Evolutionary conservation across 2,113 vertebrate genomes (phyloP).

Genomic region (Brachionichthys hirsutus): DNA sequence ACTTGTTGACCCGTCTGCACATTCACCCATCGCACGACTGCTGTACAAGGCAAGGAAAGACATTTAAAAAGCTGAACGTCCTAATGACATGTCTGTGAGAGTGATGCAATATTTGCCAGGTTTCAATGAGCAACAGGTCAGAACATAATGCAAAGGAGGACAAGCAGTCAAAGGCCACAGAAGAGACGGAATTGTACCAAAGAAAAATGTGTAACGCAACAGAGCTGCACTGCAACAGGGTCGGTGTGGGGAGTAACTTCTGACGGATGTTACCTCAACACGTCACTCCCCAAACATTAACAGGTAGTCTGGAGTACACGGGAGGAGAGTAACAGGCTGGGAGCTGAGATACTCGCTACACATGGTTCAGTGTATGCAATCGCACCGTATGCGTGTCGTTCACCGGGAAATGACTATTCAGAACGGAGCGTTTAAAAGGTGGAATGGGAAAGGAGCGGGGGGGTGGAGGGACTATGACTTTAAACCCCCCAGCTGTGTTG

Average conservation of each 20-base stretch:
- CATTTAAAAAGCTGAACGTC: background rate
- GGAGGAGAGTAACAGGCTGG: constrained; percentile 5
- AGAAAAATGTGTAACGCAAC: too few relatives aligned
- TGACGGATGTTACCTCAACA: constrained; percentile 49
- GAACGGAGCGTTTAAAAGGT: constrained; percentile 24
- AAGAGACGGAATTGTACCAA: too few relatives aligned
- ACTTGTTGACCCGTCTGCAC: constrained; percentile 18
- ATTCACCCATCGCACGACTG: constrained; percentile 37
- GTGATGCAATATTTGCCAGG: too few relatives aligned
- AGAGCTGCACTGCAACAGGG: too few relatives aligned
- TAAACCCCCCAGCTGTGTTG: constrained; percentile 38
- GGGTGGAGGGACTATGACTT: constrained; percentile 16
- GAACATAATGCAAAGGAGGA: too few relatives aligned
- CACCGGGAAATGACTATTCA: constrained; percentile 32
- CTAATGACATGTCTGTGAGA: background rate
- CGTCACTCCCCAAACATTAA: constrained; percentile 18
- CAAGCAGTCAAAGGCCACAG: too few relatives aligned
- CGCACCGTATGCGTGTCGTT: constrained; percentile 3
- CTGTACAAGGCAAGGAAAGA: constrained; percentile 7
- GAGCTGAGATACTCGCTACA: background rate
- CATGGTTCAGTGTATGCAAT: constrained; percentile 4
- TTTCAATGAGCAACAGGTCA: too few relatives aligned
- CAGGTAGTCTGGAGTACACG: constrained; percentile 16
- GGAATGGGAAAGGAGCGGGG: background rate
- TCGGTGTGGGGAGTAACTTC: constrained; percentile 26